Conservation (phyloP, 2,113 vertebrate species). For the Fulmarus glacialis region DNA sequence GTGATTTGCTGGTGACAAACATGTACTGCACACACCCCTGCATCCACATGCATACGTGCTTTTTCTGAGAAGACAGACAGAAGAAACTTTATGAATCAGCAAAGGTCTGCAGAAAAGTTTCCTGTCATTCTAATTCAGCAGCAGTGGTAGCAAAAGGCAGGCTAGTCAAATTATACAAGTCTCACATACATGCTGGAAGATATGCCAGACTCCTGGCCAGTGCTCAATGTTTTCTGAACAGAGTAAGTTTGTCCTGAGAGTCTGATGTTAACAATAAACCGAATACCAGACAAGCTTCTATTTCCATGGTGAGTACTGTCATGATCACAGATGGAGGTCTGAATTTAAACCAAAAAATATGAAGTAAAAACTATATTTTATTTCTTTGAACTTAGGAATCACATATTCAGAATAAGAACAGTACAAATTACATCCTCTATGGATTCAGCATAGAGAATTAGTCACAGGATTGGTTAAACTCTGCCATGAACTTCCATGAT, state of each 20-base stretch:
- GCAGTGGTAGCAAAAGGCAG: background rate
- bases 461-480: background rate
- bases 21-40: accelerated
- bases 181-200: background rate
- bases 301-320: background rate
- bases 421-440: background rate
- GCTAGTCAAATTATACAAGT: background rate
- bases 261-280: background rate
- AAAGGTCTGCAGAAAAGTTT: background rate
- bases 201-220: background rate
- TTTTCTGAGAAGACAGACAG: background rate
- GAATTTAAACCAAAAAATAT: background rate
- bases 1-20: background rate
- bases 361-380: background rate
- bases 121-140: background rate
- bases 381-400: background rate
- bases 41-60: accelerated
- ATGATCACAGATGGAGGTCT: background rate
- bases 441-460: background rate
- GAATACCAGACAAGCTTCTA: background rate
- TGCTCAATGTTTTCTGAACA: background rate
- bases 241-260: background rate
- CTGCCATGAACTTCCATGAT: background rate
- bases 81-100: background rate
- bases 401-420: background rate